Evolutionary conservation across 2,113 vertebrate genomes (phyloP), one percentile per base, ranked within the genome.

Genomic region (Mionectes macconnelli): DNA sequence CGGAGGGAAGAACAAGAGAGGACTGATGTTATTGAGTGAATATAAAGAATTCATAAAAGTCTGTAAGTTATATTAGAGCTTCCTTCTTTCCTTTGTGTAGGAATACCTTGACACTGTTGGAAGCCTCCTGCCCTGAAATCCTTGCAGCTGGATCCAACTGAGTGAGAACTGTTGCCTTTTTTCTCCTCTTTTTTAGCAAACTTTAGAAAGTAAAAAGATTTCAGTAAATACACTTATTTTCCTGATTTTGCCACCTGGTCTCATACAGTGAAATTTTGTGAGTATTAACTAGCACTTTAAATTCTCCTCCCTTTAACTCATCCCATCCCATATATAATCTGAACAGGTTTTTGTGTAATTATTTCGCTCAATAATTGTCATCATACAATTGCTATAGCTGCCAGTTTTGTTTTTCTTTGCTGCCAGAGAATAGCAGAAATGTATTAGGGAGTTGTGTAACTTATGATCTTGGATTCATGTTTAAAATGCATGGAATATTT

Each of bases 401-500:
- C 94, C 96, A 96, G 77, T 75, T 97, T 89, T 91, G 87, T 87
- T 97, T 94, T 94, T 73, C 69, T 92, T 82, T 81, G 66, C 81
- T 92, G 77, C 64, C 77, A 75, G 77, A 69, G 84, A 95, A 24
- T 16, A 94, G 81, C 81, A 92, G 91, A 94, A 95, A 78, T 64
- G 74, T 72, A 76, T 96, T 84, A 89, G 30, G 1, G 12, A 20
- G 92, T 87, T 60, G 89, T 91, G 56, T 93, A 95, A 94, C 93
- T 97, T 92, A 78, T 5, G 69, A 76, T 94, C 95, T 91, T 76
- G 91, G 94, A 94, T 87, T 76, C 74, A 6, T 87, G 84, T 89
- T 97, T 97, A 94, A 97, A 97, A 97, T 96, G 91, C 95, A 95
- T 95, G 96, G 94, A 97, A 96, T 96, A 97, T 95, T 97, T 97